Evolutionary conservation across 2,797 vertebrate genomes (phyloP), one percentile per base, ranked within the genome.

Genomic region (Distichodus sexfasciatus): DNA sequence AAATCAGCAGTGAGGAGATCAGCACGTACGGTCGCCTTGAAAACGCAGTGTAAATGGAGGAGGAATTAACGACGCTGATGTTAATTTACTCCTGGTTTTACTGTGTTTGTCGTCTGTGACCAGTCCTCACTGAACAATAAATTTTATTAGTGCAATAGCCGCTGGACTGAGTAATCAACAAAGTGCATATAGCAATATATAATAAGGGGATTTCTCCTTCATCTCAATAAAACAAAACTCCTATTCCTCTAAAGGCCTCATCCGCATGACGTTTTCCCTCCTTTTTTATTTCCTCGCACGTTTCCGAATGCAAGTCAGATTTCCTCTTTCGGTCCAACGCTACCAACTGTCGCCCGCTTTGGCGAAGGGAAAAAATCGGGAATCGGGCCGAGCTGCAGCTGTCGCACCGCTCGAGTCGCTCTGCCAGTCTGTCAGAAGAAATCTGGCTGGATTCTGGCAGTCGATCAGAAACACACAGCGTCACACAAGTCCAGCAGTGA

Each of bases 371-470:
- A 50, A 73, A 72, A 76, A 54, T 38, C n/a, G n/a, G 59, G 66
- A 26, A 41, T 61, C 66, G 35, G 57, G 48, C 71, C 68, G 31
- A 63, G 23, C 29, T 47, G 57, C 76, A 80, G 77, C 78, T 77
- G 74, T 75, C 66, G 55, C 29, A 44, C 12, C 48, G 59, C 62
- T 35, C 44, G 61, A 71, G 74, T 60, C 43, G 47, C n/a, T n/a
- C n/a, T 69, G 58, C 66, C 66, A 66, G 66, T 81, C 69, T 79
- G 77, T 63, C 72, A 59, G n/a, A 41, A 43, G 69, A 78, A 72
- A 78, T 72, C 65, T 69, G 76, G 31, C 43, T 15, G 57, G n/a
- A 67, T 60, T 65, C 54, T 69, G 74, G 80, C 76, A 72, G 58
- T 17, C 38, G 43, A 51, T 71, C 60, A 68, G 41, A 38, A 60